phyloP scores from a whole-genome alignment of 2,888 invertebrate genomes.

The Laothoe populi region DNA sequence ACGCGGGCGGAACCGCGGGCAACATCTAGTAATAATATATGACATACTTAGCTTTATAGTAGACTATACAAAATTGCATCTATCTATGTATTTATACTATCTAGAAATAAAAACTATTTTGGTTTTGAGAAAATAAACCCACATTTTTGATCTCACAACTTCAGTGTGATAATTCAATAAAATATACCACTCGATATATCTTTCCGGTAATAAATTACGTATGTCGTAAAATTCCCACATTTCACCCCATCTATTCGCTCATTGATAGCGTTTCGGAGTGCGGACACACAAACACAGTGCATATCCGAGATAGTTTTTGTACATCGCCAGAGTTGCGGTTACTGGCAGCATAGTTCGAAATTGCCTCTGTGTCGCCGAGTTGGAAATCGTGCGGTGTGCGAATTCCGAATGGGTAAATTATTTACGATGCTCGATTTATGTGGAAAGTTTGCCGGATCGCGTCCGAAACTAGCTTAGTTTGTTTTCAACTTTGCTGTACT shows the following conservation, averaged over 20 bases:
- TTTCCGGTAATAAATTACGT: slow-evolving; percentile 35
- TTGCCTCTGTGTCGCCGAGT: slow-evolving; percentile 12
- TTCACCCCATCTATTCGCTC: slow-evolving; percentile 25
- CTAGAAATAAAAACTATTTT: too few relatives aligned
- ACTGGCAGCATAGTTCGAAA: slow-evolving; percentile 7
- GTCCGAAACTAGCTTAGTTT: slow-evolving; percentile 54
- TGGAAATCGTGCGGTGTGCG: slow-evolving; percentile 24
- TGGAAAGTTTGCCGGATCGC: slow-evolving; percentile 60
- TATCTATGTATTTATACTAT: too few relatives aligned
- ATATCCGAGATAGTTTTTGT: slow-evolving; percentile 15
- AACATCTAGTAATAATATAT: too few relatives aligned
- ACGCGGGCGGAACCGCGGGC: too few relatives aligned
- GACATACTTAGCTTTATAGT: too few relatives aligned
- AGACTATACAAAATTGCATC: too few relatives aligned
- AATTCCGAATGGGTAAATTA: slow-evolving; percentile 61
- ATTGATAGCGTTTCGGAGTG: slow-evolving; percentile 19
- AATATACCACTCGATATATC: slow-evolving; percentile 26
- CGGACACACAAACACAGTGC: slow-evolving; percentile 19
- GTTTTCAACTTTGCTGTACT: slow-evolving; percentile 24
- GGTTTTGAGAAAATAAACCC: too few relatives aligned
- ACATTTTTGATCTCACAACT: background rate
- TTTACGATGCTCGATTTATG: slow-evolving; percentile 71
- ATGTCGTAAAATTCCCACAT: slow-evolving; percentile 34
- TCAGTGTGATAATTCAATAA: background rate
- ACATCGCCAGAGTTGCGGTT: slow-evolving; percentile 9